Evolutionary conservation across 2,797 vertebrate genomes (phyloP).

Genomic region (Miichthys miiuy): DNA sequence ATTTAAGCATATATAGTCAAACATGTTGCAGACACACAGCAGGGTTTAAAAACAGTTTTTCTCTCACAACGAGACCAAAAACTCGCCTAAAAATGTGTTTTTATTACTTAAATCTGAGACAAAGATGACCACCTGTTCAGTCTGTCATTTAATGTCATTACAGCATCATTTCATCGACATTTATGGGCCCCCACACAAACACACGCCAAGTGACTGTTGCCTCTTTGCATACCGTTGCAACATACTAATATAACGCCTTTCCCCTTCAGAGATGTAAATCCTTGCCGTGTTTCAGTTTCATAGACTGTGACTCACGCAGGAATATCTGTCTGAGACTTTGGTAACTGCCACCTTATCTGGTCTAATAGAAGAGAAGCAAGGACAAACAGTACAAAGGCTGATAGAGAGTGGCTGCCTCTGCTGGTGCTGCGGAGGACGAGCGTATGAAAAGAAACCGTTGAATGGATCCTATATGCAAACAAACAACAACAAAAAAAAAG

Average conservation of each 20-base stretch:
- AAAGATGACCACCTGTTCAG: not conserved
- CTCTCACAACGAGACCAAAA: too few species aligned
- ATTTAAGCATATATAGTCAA: not conserved
- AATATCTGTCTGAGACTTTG: conserved; percentile 58
- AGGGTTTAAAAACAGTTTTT: not conserved
- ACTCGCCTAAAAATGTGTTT: not conserved
- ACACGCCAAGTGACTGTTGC: not conserved
- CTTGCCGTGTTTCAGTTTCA: conserved; percentile 11
- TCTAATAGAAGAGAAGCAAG: conserved; percentile 67
- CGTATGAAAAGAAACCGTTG: conserved; percentile 44
- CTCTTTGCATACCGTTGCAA: not conserved
- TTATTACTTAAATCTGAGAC: not conserved
- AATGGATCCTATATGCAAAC: conserved; percentile 47
- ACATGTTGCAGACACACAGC: not conserved
- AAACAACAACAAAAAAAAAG: conserved; percentile 16
- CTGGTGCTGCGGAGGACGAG: conserved; percentile 53
- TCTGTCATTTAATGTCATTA: not conserved
- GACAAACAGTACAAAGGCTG: conserved; percentile 71
- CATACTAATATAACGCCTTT: not conserved
- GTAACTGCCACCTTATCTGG: conserved; percentile 47
- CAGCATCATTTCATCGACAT: not conserved
- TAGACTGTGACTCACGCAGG: conserved; percentile 45
- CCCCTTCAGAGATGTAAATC: not conserved
- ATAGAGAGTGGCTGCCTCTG: conserved; percentile 57
- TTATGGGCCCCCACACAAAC: not conserved